Evolutionary conservation across 2,113 vertebrate genomes (phyloP).

Genomic region (Maccullochella peelii): DNA sequence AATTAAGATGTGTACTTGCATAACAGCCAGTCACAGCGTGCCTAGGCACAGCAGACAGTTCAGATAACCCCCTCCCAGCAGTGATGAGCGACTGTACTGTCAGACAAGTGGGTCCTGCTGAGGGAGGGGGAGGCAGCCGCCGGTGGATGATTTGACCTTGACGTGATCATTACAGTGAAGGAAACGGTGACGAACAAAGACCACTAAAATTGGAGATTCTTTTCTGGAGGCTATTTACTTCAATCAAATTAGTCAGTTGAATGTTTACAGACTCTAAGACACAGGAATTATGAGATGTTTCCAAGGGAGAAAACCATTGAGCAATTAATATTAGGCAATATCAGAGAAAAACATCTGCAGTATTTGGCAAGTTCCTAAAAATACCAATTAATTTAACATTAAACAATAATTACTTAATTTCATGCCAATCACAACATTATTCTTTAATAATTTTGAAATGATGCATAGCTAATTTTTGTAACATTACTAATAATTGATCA

Average conservation of each 20-base stretch:
- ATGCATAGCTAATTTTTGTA: neutral
- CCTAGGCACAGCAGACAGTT: constrained; percentile 58
- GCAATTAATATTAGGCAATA: constrained; percentile 20
- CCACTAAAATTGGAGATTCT: neutral
- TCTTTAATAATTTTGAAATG: neutral
- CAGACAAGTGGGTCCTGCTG: constrained; percentile 41
- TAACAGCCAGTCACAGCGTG: constrained; percentile 70
- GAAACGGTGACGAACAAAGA: constrained; percentile 6
- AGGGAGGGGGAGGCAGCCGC: constrained; percentile 5
- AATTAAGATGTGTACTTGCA: constrained; percentile 80
- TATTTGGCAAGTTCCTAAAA: constrained; percentile 30
- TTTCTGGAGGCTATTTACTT: constrained; percentile 28
- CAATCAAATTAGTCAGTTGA: constrained; percentile 18
- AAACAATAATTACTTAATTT: constrained; percentile 7
- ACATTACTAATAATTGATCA: neutral
- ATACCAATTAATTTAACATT: constrained; percentile 20
- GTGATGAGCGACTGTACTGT: constrained; percentile 57
- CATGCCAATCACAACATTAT: neutral
- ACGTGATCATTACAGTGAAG: constrained; percentile 47
- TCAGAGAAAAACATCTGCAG: constrained; percentile 6
- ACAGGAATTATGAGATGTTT: constrained; percentile 17
- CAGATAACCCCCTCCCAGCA: constrained; percentile 36
- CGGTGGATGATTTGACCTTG: constrained; percentile 54
- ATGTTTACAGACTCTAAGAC: constrained; percentile 29
- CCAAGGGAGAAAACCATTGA: constrained; percentile 11